A percentile compares a stretch with the other conserved stretches of the same genome.
These are phyloP conservation scores for Andrena hattorfiana DNA, from an alignment of 2,888 invertebrate genomes.

Conservation along the genomic window DNA sequence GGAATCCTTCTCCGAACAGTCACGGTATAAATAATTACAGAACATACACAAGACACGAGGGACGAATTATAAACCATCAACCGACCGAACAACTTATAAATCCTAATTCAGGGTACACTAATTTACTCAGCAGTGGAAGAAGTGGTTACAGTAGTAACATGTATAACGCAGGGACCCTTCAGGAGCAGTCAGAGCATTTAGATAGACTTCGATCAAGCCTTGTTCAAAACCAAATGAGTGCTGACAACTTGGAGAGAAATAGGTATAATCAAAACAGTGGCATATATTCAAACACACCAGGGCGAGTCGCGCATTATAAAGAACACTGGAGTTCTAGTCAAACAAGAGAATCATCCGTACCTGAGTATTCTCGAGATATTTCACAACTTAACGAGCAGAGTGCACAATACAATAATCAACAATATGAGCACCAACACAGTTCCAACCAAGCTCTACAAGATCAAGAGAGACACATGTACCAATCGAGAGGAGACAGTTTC, in stretches of 20 bases:
- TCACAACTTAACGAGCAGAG: constrained; percentile 5
- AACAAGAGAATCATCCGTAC: constrained; percentile 39
- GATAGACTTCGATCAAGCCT: constrained; percentile 39
- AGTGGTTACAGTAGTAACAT: constrained; percentile 28
- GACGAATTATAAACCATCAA: constrained; percentile 13
- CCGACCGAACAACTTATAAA: constrained; percentile 31
- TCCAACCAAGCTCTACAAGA: constrained; percentile 34
- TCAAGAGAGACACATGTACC: constrained; percentile 20
- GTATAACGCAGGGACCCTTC: not conserved
- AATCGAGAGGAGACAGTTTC: constrained; percentile 38
- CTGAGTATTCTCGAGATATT: constrained; percentile 3
- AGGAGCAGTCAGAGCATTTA: constrained; percentile 37
- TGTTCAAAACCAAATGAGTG: constrained; percentile 36
- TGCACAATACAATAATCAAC: constrained; percentile 19
- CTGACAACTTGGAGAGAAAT: constrained; percentile 33
- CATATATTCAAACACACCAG: constrained; percentile 28
- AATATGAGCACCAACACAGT: constrained; percentile 29
- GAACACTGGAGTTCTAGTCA: constrained; percentile 71
- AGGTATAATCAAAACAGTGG: constrained; percentile 41
- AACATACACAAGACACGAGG: constrained; percentile 50
- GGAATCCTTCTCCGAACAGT: constrained; percentile 35
- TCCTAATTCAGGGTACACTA: constrained; percentile 46
- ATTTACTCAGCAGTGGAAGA: constrained; percentile 28
- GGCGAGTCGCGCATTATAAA: constrained; percentile 58
- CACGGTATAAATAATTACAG: constrained; percentile 43